Evolutionary conservation across 1,140 invertebrate species (phyloP).

Genomic region (Micrasema longulum): DNA sequence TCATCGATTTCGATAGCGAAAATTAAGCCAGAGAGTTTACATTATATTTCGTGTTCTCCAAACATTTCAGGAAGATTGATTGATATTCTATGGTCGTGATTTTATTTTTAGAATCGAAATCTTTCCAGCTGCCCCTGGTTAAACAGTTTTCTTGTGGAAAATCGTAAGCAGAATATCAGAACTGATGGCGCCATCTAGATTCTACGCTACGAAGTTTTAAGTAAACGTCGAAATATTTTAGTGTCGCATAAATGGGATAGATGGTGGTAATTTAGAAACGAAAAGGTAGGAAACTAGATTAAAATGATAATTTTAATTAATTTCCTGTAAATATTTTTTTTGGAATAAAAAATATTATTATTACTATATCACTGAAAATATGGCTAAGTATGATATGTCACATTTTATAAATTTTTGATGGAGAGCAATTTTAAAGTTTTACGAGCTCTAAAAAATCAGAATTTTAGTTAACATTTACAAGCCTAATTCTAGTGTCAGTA

Average conservation of each 20-base stretch:
- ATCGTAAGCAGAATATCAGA: not conserved
- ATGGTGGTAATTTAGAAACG: conserved; percentile 4
- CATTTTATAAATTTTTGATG: too few species aligned
- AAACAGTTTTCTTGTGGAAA: not conserved
- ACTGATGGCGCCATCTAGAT: conserved; percentile 17
- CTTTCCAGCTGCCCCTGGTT: not conserved
- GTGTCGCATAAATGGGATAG: conserved; percentile 2
- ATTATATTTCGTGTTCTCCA: conserved; percentile 12
- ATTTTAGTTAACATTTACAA: too few species aligned
- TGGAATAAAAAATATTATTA: not conserved
- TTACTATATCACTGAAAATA: not conserved
- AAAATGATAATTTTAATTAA: not conserved
- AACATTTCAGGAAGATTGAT: conserved; percentile 24
- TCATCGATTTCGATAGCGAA: too few species aligned
- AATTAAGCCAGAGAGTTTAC: conserved; percentile 14
- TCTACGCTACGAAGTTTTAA: not conserved
- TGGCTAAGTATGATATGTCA: too few species aligned
- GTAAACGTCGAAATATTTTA: not conserved
- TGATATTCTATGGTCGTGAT: conserved; percentile 11
- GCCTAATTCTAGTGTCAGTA: too few species aligned
- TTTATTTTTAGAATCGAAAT: conserved; percentile 13
- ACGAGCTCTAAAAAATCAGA: too few species aligned
- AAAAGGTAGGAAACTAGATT: not conserved
- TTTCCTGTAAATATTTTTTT: not conserved
- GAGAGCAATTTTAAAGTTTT: too few species aligned